Base-by-base conservation (phyloP, 2,888 invertebrate species). In the Leptopilina drosophilae region DNA sequence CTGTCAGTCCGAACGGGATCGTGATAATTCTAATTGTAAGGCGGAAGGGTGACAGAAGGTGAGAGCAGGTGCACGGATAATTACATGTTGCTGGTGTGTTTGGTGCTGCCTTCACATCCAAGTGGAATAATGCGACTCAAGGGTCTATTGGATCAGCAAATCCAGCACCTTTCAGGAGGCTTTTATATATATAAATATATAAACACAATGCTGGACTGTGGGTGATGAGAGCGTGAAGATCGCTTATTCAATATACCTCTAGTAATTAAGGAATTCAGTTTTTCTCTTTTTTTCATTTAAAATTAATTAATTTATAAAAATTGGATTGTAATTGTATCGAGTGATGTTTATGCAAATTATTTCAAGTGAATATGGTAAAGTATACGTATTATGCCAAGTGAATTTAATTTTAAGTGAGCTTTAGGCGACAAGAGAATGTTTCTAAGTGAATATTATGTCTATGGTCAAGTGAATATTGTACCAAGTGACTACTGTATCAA, bases 11-110 rank as follows among this genome's bases (percentile, higher is more conserved):
- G 20, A 66, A 20, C 3, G 69, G 26, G 26, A 69, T 69, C 49
- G 53, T 53, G 69, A 69, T 69, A 69, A 53, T 26, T 69, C 69
- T 75, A 76, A 78, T 66, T 46, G 64, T 49, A 15, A 59, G 49
- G 64, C 6, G 65, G 56, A 40, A 66, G 56, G 75, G 65, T 53
- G 65, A 15, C 73, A 77, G 42, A 69, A 69, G 69, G 69, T 53
- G 83, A 85, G 79, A 83, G 85, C 87, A 87, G 87, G 87, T 87
- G 87, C 85, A 82, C 81, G 80, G 83, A 84, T 87, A 87, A 87
- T 87, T 87, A 87, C 84, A 87, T 85, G 82, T 81, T 87, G 82
- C 83, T 42, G 42, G 42, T 42, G 42, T 84, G 83, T 81, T 84
- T 82, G 83, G 81, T 82, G 84, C 86, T 82, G 84, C 86, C 86